These are phyloP conservation scores for Apaloderma vittatum DNA, from an alignment of 2,113 vertebrate genomes.

Conservation along the genomic window DNA sequence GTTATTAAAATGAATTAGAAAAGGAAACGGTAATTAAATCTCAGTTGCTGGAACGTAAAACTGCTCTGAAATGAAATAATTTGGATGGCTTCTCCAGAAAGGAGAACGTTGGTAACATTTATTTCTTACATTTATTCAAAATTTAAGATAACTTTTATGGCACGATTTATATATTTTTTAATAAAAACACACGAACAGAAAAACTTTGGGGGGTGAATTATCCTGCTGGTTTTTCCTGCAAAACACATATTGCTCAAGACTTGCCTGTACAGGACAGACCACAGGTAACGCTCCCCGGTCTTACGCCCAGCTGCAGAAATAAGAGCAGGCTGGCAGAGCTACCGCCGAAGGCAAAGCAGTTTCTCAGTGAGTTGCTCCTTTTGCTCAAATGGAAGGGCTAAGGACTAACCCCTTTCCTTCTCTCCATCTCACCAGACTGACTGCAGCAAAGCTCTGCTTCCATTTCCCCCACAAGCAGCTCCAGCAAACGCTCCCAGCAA, in stretches of 20 bases:
- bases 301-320: neutral
- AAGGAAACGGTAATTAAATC: constrained; percentile 36
- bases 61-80: constrained; percentile 3
- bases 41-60: neutral
- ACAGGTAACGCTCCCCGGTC: neutral
- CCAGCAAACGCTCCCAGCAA: neutral
- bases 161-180: neutral
- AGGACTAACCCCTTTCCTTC: neutral
- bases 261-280: neutral
- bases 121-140: neutral
- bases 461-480: neutral
- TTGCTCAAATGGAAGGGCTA: neutral
- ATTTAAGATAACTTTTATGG: neutral
- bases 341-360: neutral
- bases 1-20: constrained; percentile 40
- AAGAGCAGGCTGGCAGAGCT: neutral
- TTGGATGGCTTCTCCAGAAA: neutral
- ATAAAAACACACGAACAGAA: neutral
- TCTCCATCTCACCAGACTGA: neutral
- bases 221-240: neutral
- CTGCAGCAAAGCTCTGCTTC: neutral
- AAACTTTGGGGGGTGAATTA: neutral
- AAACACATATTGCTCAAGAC: neutral
- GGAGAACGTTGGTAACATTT: neutral
- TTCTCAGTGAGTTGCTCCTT: neutral